A percentile compares a stretch with the other conserved stretches of the same genome.
These are phyloP conservation scores for Drosophila virilis DNA, from an alignment of 1,140 invertebrate genomes.

Conservation along the genomic window DNA sequence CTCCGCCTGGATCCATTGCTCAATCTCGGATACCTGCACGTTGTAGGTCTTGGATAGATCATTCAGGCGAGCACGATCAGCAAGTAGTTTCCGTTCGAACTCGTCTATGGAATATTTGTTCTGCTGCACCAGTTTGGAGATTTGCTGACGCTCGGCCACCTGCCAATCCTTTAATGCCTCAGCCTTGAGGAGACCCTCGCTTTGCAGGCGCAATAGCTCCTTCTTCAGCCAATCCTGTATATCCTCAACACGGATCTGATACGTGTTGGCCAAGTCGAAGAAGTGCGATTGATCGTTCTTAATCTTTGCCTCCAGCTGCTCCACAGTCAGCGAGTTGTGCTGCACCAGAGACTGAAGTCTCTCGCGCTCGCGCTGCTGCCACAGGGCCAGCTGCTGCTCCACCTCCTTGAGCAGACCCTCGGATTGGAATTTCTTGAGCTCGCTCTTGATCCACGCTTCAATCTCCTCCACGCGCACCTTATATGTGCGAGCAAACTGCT, in stretches of 20 bases:
- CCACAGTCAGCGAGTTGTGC: constrained; percentile 71
- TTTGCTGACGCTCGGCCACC: constrained; percentile 60
- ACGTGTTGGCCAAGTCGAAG: constrained; percentile 71
- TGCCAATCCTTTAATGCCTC: constrained; percentile 81
- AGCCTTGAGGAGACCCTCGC: constrained; percentile 71
- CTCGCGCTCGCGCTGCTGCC: constrained; percentile 77
- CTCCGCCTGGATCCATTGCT: constrained; percentile 77
- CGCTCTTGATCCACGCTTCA: constrained; percentile 74
- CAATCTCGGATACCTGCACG: constrained; percentile 73
- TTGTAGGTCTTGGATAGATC: constrained; percentile 73
- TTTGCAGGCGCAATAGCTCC: constrained; percentile 70
- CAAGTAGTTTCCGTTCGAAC: constrained; percentile 67
- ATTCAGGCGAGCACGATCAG: constrained; percentile 64
- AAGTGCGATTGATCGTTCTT: constrained; percentile 77
- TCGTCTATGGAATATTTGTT: constrained; percentile 74
- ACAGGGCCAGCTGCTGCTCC: constrained; percentile 66
- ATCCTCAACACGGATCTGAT: constrained; percentile 72
- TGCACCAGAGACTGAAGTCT: constrained; percentile 66
- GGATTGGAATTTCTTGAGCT: constrained; percentile 70
- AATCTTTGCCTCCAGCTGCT: constrained; percentile 73
- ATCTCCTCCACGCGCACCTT: constrained; percentile 78
- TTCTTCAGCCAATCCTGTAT: constrained; percentile 80
- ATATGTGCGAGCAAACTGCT: constrained; percentile 70
- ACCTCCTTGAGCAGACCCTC: constrained; percentile 76
- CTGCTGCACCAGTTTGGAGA: constrained; percentile 63